Evolutionary conservation across 2,888 invertebrate species (phyloP), one percentile per base, ranked within the genome.

Genomic region (Aethes cnicana): DNA sequence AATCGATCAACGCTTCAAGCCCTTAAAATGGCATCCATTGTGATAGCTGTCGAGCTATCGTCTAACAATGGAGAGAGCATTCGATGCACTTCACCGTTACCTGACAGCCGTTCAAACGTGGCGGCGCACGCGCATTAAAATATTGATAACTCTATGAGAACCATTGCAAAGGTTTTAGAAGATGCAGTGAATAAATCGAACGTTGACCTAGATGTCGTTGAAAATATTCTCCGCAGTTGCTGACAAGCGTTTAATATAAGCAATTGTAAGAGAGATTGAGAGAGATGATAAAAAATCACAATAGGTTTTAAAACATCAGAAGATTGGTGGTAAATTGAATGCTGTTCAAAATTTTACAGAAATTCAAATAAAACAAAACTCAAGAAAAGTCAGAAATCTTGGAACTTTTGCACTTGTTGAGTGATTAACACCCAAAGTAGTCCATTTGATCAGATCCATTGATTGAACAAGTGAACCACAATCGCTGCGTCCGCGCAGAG

Each of bases 361-460:
- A n/a, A n/a, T n/a, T n/a, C n/a, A n/a, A n/a, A n/a, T n/a, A n/a
- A n/a, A 2, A 14, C 9, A 9, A 11, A 2, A 16, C 7, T 6
- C 23, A 12, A 25, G 8, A 16, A 16, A 18, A 37, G 36, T 18
- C 11, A 17, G 12, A 4, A 39, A 39, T 23, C 11, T 35, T 28
- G 30, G 21, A 39, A 17, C 47, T 41, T 28, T 28, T n/a, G 39
- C 18, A 48, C 57, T 62, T 59, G 68, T 66, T 64, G 72, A 77
- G 74, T 77, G 69, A 80, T 80, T 77, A 80, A 80, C 77, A 72
- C 77, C 68, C 59, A 44, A 72, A 75, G 66, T 72, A 66, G 69
- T 71, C 63, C 73, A 69, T 68, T 74, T 72, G 78, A 78, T 78
- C 74, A 59, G 57, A 66, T 58, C 61, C 59, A 57, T 55, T 61